These are phyloP conservation scores for Zeuzera pyrina DNA, from an alignment of 2,888 invertebrate species.

Conservation along the genomic window DNA sequence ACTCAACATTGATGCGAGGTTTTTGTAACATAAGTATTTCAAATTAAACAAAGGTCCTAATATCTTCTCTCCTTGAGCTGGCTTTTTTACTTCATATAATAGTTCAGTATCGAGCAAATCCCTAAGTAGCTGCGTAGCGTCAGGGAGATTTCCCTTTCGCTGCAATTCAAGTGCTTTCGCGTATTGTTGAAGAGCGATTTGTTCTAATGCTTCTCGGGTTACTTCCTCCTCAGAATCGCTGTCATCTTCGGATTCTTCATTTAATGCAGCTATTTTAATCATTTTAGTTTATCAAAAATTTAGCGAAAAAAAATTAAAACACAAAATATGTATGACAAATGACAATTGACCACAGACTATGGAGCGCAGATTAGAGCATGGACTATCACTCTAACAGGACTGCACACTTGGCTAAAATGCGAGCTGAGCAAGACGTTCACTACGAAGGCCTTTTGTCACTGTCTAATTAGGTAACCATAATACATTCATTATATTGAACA, in stretches of 20 bases:
- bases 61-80: conserved; percentile 67
- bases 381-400: too few relatives aligned
- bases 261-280: conserved; percentile 78
- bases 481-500: too few relatives aligned
- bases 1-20: conserved; percentile 81
- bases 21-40: conserved; percentile 88
- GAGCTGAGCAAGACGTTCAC: too few relatives aligned
- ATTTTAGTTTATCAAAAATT: conserved; percentile 36
- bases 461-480: too few relatives aligned
- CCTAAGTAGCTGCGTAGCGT: conserved; percentile 78
- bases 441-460: too few relatives aligned
- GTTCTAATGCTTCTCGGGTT: conserved; percentile 76
- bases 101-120: conserved; percentile 77
- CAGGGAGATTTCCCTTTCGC: conserved; percentile 75
- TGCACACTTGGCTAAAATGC: too few relatives aligned
- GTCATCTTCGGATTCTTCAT: conserved; percentile 75
- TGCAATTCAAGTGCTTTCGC: conserved; percentile 82
- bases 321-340: background rate
- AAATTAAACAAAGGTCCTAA: conserved; percentile 78
- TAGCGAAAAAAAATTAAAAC: conserved; percentile 1
- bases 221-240: conserved; percentile 69
- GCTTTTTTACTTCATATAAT: conserved; percentile 69
- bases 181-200: conserved; percentile 85
- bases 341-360: too few relatives aligned
- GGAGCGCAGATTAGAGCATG: too few relatives aligned